A percentile compares a stretch with the other conserved stretches of the same genome.
phyloP scores from a whole-genome alignment of 2,888 invertebrate species.

The Meiosimyza decipiens region DNA sequence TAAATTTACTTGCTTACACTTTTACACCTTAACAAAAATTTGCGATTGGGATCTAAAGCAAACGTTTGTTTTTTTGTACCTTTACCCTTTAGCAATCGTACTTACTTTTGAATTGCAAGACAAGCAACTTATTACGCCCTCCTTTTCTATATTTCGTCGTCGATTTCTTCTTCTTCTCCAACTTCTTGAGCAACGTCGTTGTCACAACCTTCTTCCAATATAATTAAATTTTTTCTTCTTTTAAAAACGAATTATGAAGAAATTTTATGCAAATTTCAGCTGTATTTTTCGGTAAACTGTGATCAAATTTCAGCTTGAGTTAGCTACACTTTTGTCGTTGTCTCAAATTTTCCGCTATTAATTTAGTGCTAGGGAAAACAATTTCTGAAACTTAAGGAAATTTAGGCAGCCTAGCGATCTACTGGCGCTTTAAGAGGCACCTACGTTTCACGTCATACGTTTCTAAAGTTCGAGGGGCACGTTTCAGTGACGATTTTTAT shows the following conservation, averaged over 20 bases:
- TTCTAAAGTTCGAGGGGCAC: neutral
- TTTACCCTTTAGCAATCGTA: slow-evolving; percentile 14
- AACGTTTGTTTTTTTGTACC: too few species aligned
- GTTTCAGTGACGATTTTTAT: neutral
- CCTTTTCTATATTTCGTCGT: slow-evolving; percentile 25
- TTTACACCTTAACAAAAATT: too few species aligned
- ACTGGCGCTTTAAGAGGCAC: neutral
- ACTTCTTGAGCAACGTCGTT: slow-evolving; percentile 27
- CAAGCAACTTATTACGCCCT: slow-evolving; percentile 38
- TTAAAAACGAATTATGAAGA: slow-evolving; percentile 26
- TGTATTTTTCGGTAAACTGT: slow-evolving; percentile 1
- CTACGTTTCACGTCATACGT: neutral
- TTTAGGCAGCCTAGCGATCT: slow-evolving; percentile 4
- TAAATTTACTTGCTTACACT: too few species aligned
- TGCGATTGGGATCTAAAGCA: too few species aligned
- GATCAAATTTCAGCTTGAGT: slow-evolving; percentile 12
- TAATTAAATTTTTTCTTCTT: slow-evolving; percentile 3
- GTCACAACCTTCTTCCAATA: slow-evolving; percentile 16
- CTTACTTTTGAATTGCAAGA: slow-evolving; percentile 37
- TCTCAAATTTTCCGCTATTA: neutral
- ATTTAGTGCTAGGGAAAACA: too few species aligned
- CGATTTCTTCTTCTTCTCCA: slow-evolving; percentile 26
- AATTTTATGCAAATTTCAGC: slow-evolving; percentile 33
- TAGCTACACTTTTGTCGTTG: slow-evolving; percentile 1
- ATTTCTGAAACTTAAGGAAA: neutral